Base-by-base conservation (phyloP, 2,113 vertebrate genomes). In the Syngnathoides biaculeatus region DNA sequence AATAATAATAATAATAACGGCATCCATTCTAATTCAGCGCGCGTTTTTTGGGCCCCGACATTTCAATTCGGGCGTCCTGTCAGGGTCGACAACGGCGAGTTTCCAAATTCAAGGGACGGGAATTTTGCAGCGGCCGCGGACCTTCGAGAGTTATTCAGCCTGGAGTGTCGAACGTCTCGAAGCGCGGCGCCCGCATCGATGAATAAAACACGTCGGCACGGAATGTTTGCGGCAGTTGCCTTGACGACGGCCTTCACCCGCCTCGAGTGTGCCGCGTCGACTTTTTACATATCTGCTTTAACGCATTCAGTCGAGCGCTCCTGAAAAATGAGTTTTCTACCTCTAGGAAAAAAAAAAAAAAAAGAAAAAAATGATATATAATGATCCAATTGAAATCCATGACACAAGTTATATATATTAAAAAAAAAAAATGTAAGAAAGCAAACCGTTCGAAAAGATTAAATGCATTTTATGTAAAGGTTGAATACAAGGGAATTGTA, bases 61-160 rank as follows among this genome's bases (percentile, higher is more conserved):
- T 87, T 87, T 87, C 87, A 87, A 88, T 90, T 89, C 84, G 68
- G 65, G 77, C 74, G 52, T 48, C 76, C 71, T 64, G 79, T 86
- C 84, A 83, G 63, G 68, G 47, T 57, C n/a, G 80, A 79, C 80
- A 80, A 82, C 80, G 79, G 79, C 66, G 42, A 45, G 63, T 79
- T 57, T 17, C 26, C 55, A 6, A 62, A 62, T 43, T 26, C 12
- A 15, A 62, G 39, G 22, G 40, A 26, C 22, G 7, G 43, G 60
- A 26, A 22, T 62, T 62, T 14, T 26, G 39, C 15, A 27, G 26
- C 6, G 55, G 14, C 8, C 15, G 55, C 40, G 14, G 39, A 62
- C 39, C 38, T 62, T 62, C n/a, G 15, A 42, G 59, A 24, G 59
- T 60, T 60, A 4, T 60, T 40, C n/a, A 61, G 9, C 30, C 8